phyloP scores from a whole-genome alignment of 2,797 vertebrate genomes.

The Acanthurus leucopareius region DNA sequence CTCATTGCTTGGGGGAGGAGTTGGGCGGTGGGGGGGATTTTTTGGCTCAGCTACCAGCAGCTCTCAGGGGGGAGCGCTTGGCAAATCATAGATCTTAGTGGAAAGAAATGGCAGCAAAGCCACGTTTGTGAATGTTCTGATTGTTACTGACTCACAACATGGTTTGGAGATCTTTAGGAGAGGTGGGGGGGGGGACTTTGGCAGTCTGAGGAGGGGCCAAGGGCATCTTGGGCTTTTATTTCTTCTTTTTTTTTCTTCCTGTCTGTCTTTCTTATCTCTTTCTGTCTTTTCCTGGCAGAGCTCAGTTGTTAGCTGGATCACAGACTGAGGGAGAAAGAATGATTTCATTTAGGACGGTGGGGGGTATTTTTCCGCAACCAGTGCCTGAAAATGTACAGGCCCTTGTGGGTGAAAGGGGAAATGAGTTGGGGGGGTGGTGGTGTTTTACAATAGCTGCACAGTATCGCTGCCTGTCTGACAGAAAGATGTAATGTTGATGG shows the following conservation, averaged over 20 bases:
- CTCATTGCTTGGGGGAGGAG: slow-evolving; percentile 37
- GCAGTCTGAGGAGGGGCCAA: slow-evolving; percentile 39
- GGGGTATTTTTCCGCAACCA: slow-evolving; percentile 65
- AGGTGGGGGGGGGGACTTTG: neutral
- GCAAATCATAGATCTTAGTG: slow-evolving; percentile 61
- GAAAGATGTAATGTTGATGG: slow-evolving; percentile 71
- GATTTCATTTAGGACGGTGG: slow-evolving; percentile 72
- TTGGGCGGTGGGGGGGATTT: neutral
- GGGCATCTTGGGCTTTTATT: slow-evolving; percentile 66
- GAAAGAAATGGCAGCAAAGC: slow-evolving; percentile 62
- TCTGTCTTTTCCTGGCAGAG: slow-evolving; percentile 71
- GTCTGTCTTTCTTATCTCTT: slow-evolving; percentile 69
- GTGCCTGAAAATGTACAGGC: slow-evolving; percentile 67
- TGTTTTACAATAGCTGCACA: slow-evolving; percentile 67
- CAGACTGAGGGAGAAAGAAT: slow-evolving; percentile 67
- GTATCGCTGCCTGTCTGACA: slow-evolving; percentile 66
- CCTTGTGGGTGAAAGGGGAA: slow-evolving; percentile 30
- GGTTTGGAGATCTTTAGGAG: slow-evolving; percentile 35
- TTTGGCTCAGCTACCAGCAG: slow-evolving; percentile 41
- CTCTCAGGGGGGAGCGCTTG: slow-evolving; percentile 61
- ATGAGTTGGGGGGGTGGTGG: neutral
- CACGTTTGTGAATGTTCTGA: slow-evolving; percentile 75
- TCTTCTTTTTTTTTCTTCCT: slow-evolving; percentile 50
- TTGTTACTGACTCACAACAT: slow-evolving; percentile 73
- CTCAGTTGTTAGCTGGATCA: slow-evolving; percentile 65